Evolutionary conservation across 2,888 invertebrate species (phyloP).

Genomic region (Andrena bicolor): DNA sequence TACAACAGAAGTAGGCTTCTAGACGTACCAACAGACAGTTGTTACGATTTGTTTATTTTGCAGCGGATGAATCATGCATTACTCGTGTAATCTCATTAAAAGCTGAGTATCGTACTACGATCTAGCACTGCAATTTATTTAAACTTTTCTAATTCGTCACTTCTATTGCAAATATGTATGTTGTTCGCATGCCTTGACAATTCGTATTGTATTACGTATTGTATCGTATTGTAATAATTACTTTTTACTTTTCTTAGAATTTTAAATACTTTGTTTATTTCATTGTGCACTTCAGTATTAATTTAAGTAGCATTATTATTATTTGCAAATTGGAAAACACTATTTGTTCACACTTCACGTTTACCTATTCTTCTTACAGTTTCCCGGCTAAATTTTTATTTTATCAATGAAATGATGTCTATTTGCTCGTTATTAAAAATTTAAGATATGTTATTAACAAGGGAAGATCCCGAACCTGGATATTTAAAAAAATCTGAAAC

Average conservation of each 20-base stretch:
- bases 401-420: no score
- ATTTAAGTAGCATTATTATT: not conserved
- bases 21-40: not conserved
- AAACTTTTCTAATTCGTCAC: not conserved
- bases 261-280: not conserved
- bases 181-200: not conserved
- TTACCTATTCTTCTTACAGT: no score
- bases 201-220: not conserved
- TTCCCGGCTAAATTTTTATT: no score
- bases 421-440: not conserved
- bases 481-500: no score
- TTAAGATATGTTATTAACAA: not conserved
- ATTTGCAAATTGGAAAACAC: not conserved
- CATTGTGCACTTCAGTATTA: not conserved
- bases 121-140: not conserved
- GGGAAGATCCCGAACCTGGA: no score
- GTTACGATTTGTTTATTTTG: slow-evolving; percentile 31
- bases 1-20: not conserved
- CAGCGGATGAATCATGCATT: slow-evolving; percentile 58
- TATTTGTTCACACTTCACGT: not conserved
- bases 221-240: no score
- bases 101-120: slow-evolving; percentile 59
- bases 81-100: slow-evolving; percentile 43
- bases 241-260: not conserved
- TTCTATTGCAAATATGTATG: not conserved